Base-by-base conservation (phyloP, 2,888 invertebrate genomes). In the Orthosia incerta region DNA sequence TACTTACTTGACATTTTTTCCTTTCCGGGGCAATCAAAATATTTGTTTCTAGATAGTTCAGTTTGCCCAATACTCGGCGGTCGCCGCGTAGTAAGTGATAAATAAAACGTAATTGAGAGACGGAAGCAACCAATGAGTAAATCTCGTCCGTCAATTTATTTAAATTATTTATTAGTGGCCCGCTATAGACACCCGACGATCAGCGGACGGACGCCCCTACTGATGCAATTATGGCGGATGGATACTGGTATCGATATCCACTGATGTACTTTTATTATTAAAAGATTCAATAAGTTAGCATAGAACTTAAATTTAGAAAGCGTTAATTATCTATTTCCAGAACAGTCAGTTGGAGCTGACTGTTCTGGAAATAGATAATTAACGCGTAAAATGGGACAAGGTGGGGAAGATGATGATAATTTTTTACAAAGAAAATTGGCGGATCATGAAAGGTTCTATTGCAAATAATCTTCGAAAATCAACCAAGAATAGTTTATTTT, bases 101-200 rank as follows among this genome's bases (percentile, higher is more conserved):
- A 96, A 96, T 96, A 96, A 96, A 94, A 91, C 91, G 94, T 96
- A 96, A 96, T 96, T 95, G 96, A 96, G 94, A 93, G 94, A 95
- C 96, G 96, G 96, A 96, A 96, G 95, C 96, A 94, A 92, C 93
- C 96, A 96, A 96, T 96, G 95, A 96, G 95, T 96, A 96, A 96
- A 96, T 96, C 96, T 95, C 96, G 95, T 95, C 96, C 95, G 96
- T 96, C 96, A 96, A 96, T 96, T 96, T 96, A 95, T 96, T 96
- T 95, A 96, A 96, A 96, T 96, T 95, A 96, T 96, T 96, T 96
- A 96, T 96, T 96, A 96, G 96, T 96, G 95, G 91, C 92, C 93
- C 92, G 94, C 94, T 95, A 96, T 96, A 95, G 96, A 96, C 95
- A 96, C 96, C 95, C 95, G 94, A 89, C 93, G 81, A 81, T 81